Evolutionary conservation across 2,888 invertebrate genomes (phyloP), one percentile per base, ranked within the genome.

Genomic region (Lymantria monacha): DNA sequence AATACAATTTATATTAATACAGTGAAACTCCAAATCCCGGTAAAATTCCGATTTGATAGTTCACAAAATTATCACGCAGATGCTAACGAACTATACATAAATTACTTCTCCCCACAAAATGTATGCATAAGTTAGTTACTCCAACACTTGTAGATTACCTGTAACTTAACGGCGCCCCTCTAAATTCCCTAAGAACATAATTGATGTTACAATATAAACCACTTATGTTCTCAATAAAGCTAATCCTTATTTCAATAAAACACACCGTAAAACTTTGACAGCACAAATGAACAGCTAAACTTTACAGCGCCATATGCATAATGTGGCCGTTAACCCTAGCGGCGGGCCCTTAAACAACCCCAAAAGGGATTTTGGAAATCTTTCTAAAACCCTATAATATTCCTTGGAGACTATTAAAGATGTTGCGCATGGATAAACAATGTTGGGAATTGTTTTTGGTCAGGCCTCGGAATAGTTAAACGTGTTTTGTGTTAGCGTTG

Each of bases 371-470:
- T 66, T 62, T 8, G 53, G 45, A 62, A 65, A 65, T 66, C 66
- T 66, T 68, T 60, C 53, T 46, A 49, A 60, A 58, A 53, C 60
- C 58, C 58, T 41, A 52, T 65, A 55, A 68, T 66, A 65, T 66
- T 68, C 66, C 60, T 44, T 36, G 46, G 66, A 46, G 66, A 57
- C 62, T 54, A 55, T 59, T 56, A 64, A 66, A 53, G 53, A 53
- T 42, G 48, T 40, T 42, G 13, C 15, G 61, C 61, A 61, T 67
- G 65, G 62, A 59, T 66, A 64, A 65, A 64, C 68, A 64, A 68
- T 64, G 62, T 63, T 63, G 48, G 54, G 54, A 55, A 67, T 65
- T 61, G 64, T 66, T 65, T 66, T 48, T 41, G 49, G 53, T 48
- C 55, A 57, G 66, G 51, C 63, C 54, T 42, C 42, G 37, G 47